Conservation (phyloP, 2,888 invertebrate genomes). For the Lamellibrachia columna region DNA sequence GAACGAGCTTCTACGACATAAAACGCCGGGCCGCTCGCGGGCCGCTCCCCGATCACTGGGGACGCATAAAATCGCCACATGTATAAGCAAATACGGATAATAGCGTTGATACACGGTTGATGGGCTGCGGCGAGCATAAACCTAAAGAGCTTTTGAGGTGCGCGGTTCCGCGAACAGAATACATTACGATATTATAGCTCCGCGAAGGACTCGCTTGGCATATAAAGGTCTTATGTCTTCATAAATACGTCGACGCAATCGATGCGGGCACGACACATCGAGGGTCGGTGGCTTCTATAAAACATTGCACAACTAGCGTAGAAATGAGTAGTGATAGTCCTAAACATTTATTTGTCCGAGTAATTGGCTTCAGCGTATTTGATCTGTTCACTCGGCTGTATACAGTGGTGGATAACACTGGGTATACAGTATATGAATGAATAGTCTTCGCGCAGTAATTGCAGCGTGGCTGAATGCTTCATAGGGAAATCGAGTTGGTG, state of each 20-base stretch:
- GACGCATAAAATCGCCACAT: conserved; percentile 16
- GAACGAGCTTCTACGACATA: neutral
- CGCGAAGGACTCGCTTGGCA: neutral
- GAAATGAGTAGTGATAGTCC: neutral
- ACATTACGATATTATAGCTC: neutral
- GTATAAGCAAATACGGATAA: conserved; percentile 12
- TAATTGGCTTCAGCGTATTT: neutral
- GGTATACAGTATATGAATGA: neutral
- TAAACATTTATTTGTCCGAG: neutral
- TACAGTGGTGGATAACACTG: neutral
- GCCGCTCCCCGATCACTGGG: neutral
- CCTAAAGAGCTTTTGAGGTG: neutral
- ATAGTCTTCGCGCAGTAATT: neutral
- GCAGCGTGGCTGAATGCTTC: neutral
- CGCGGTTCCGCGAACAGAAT: neutral
- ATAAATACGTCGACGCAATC: neutral
- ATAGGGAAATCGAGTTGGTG: neutral
- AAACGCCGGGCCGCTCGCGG: neutral
- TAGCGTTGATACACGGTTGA: conserved; percentile 9
- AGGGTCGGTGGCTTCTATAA: neutral
- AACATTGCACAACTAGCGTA: neutral
- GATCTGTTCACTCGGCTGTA: neutral
- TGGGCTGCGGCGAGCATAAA: neutral
- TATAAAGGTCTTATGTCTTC: conserved; percentile 1
- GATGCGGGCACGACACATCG: neutral